Base-by-base conservation (phyloP, 2,888 invertebrate species). In the Drepanosiphum platanoidis region DNA sequence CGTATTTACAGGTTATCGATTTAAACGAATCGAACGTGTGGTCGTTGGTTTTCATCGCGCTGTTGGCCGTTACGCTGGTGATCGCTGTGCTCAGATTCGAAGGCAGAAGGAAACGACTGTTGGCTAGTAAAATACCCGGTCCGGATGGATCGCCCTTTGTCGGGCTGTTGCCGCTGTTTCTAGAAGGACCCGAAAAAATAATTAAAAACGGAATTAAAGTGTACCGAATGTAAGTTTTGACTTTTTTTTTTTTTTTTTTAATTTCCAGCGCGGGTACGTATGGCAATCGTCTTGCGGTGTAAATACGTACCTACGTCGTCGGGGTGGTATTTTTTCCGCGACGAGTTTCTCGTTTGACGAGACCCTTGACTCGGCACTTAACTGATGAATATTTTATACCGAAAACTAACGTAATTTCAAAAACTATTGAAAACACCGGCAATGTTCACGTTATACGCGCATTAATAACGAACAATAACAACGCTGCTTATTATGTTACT, bases 101-200 rank as follows among this genome's bases (percentile, higher is more conserved):
- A 46, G 34, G 46, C 30, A 68, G 68, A 30, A 58, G 84, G 36
- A 84, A 58, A 58, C 30, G 46, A 77, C 22, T 30, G 13, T 77
- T 84, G n/a, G 75, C 84, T 8, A 68, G 52, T 30, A 36, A 34
- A 77, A 84, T 84, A 70, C 66, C 75, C 0, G 84, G 84, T 18
- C 77, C 75, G 1, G 68, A 70, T 22, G 84, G 84, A 39, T 15
- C 5, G 1, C 58, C 34, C 13, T n/a, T 77, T 22, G 7, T 84
- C 27, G 84, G 84, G 1, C 1, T 77, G 11, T 39, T 84, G n/a
- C 77, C 84, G 34, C 8, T 84, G 22, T 39, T 84, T 15, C 15
- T 84, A 58, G 22, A 58, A 58, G 84, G 77, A 8, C 84, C 84
- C 9, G 77, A 77, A 77, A n/a, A 66, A 70, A 5, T 77, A 30